These are phyloP conservation scores for Acheta domesticus DNA, from an alignment of 2,888 invertebrate genomes.

Conservation along the genomic window DNA sequence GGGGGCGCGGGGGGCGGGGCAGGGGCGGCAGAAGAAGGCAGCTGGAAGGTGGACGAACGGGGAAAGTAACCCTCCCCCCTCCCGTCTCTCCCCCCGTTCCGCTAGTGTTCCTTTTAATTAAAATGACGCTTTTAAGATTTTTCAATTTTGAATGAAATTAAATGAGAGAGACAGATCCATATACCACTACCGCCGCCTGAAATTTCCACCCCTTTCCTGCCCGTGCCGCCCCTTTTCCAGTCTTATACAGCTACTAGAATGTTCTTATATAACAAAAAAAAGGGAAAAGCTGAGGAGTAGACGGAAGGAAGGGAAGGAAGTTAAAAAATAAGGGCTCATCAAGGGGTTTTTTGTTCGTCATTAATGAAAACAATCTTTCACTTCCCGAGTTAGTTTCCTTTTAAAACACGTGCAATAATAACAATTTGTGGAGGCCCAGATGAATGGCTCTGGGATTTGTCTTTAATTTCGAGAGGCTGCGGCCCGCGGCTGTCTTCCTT, in stretches of 20 bases:
- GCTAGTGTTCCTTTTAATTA: slow-evolving; percentile 38
- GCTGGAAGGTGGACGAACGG: background rate
- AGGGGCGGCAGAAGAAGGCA: background rate
- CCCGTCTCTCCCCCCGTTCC: background rate
- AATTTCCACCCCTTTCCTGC: slow-evolving; percentile 19
- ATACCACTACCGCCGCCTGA: background rate
- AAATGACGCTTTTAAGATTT: slow-evolving; percentile 39
- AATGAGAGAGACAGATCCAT: slow-evolving; percentile 31
- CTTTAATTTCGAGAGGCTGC: slow-evolving; percentile 6
- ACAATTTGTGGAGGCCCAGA: slow-evolving; percentile 27
- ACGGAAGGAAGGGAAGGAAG: slow-evolving; percentile 19
- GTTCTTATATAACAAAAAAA: slow-evolving; percentile 22
- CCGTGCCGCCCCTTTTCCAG: slow-evolving; percentile 23
- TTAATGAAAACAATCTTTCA: slow-evolving; percentile 36
- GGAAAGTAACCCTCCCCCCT: slow-evolving; percentile 4
- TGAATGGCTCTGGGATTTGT: background rate
- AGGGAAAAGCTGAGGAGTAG: background rate
- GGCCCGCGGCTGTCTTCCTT: background rate
- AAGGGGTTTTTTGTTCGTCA: slow-evolving; percentile 32
- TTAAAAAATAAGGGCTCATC: slow-evolving; percentile 30
- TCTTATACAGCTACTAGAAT: slow-evolving; percentile 3
- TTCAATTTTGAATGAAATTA: slow-evolving; percentile 40
- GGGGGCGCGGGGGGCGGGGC: background rate
- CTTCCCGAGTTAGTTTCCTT: slow-evolving; percentile 26
- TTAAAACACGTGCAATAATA: slow-evolving; percentile 32